These are phyloP conservation scores for Sebastes diaconus DNA, from an alignment of 2,797 vertebrate genomes.

Conservation along the genomic window DNA sequence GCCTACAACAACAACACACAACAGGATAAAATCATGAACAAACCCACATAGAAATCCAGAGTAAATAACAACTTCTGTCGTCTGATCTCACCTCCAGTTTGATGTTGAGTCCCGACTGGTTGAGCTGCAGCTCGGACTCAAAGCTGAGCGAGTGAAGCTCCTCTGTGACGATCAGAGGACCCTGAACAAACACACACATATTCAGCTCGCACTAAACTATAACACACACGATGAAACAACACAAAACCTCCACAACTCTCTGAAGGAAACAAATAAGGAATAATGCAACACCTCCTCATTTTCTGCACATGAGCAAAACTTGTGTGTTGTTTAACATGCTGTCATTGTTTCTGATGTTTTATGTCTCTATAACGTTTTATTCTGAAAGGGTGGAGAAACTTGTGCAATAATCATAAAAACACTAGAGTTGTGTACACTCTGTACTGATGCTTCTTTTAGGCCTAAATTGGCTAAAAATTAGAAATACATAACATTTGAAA, in stretches of 20 bases:
- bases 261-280: too few species aligned
- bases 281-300: too few species aligned
- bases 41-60: not conserved
- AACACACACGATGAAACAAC: not conserved
- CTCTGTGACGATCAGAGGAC: conserved; percentile 73
- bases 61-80: not conserved
- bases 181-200: conserved; percentile 48
- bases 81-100: conserved; percentile 89
- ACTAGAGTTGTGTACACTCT: too few species aligned
- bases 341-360: not conserved
- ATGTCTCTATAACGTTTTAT: not conserved
- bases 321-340: not conserved
- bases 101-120: conserved; percentile 88
- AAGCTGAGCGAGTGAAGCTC: conserved; percentile 76
- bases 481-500: too few species aligned
- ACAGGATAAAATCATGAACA: not conserved
- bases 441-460: too few species aligned
- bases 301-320: not conserved
- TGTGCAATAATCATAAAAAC: too few species aligned
- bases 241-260: too few species aligned
- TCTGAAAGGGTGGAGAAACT: not conserved
- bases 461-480: too few species aligned
- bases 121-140: conserved; percentile 85
- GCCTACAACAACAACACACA: conserved; percentile 78
- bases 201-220: not conserved